Evolutionary conservation across 1,140 invertebrate species (phyloP).

Genomic region (Temnothorax longispinosus): DNA sequence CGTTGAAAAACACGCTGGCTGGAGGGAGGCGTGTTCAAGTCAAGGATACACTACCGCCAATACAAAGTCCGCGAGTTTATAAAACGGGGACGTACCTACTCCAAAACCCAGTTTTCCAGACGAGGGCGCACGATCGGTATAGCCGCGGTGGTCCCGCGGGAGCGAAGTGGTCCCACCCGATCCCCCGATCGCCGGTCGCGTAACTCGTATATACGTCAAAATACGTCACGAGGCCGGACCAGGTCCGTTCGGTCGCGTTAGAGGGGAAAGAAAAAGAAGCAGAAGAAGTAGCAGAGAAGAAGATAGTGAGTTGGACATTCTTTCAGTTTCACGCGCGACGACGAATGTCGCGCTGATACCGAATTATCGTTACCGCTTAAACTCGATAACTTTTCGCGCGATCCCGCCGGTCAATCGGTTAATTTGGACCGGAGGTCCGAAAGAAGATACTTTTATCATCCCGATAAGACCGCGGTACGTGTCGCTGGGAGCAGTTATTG

Average conservation of each 20-base stretch:
- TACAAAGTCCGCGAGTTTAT: slow-evolving; percentile 66
- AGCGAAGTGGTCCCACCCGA: background rate
- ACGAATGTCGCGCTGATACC: background rate
- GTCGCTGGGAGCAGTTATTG: background rate
- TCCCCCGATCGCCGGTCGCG: background rate
- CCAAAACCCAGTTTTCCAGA: slow-evolving; percentile 63
- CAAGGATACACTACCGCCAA: slow-evolving; percentile 63
- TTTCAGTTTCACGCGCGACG: slow-evolving; percentile 17
- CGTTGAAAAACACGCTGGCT: slow-evolving; percentile 55
- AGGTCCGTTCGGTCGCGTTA: background rate
- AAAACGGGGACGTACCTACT: slow-evolving; percentile 68
- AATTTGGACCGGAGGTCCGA: background rate
- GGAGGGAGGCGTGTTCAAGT: slow-evolving; percentile 67
- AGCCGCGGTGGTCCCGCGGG: background rate
- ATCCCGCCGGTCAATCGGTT: slow-evolving; percentile 1
- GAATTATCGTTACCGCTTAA: background rate
- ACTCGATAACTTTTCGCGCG: slow-evolving; percentile 27
- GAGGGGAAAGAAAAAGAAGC: background rate
- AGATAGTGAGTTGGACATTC: background rate
- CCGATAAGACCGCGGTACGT: background rate
- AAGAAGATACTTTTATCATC: background rate
- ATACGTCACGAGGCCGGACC: background rate
- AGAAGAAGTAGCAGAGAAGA: background rate
- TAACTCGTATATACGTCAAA: no score
- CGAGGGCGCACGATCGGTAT: slow-evolving; percentile 29